Conservation (phyloP, 2,797 vertebrate species). For the Scleropages formosus region DNA sequence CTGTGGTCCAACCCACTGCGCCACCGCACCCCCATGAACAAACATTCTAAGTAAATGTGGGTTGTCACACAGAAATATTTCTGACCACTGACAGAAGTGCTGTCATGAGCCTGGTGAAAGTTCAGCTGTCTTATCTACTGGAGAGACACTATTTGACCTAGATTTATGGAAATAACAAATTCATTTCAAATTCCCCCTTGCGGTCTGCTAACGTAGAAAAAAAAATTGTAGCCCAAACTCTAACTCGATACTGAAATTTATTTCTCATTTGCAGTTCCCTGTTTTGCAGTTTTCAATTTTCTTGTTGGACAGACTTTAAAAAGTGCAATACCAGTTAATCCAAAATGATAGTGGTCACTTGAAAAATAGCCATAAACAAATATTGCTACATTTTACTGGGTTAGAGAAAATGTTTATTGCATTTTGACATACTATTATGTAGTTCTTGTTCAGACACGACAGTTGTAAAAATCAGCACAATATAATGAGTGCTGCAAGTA, state of each 20-base stretch:
- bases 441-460: too few species aligned
- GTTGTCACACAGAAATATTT: not conserved
- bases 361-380: too few species aligned
- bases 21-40: not conserved
- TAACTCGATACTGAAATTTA: not conserved
- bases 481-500: too few species aligned
- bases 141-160: conserved; percentile 48
- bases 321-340: too few species aligned
- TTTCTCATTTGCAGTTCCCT: not conserved
- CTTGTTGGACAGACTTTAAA: not conserved
- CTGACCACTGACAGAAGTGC: conserved; percentile 39
- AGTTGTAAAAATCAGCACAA: too few species aligned
- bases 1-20: not conserved
- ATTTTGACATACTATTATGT: too few species aligned
- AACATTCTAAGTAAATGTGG: too few species aligned
- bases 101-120: conserved; percentile 62
- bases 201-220: not conserved
- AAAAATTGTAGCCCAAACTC: not conserved
- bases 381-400: too few species aligned
- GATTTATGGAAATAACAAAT: conserved; percentile 34
- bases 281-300: not conserved
- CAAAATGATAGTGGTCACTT: too few species aligned
- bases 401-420: too few species aligned
- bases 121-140: conserved; percentile 61
- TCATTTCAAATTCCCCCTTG: not conserved